Base-by-base conservation (phyloP, 2,797 vertebrate species). In the Uromys caudimaculatus region DNA sequence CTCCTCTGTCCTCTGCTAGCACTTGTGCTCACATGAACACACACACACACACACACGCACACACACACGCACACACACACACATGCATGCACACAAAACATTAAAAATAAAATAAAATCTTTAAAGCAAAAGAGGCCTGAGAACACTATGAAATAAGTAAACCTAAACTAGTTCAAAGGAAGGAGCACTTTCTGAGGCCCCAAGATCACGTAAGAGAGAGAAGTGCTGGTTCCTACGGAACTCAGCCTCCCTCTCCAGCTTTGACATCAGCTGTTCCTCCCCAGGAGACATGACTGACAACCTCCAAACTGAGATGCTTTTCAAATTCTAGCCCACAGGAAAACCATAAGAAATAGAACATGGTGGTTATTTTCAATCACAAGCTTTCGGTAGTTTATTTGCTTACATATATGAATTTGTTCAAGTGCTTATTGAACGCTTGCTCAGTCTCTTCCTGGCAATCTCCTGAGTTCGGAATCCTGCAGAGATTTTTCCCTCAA, bases 301-400 rank as follows among this genome's bases (percentile, higher is more conserved):
- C 41, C 24, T 23, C 75, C 24, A 9, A 84, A 17, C 27, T 54
- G 38, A 64, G 75, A 91, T 10, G 2, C 35, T 90, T 94, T 50
- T 69, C 16, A 54, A 81, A 85, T 91, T 52, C 38, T 56, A 87
- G 27, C 9, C 24, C 3, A 47, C 12, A n/a, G n/a, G 3, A 41
- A 90, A 60, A 82, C 47, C n/a, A 14, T 67, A 50, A 87, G 29
- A 89, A 93, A 85, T 86, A 75, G 60, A 69, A 91, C 79, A 52
- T 3, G 89, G 35, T 35, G 69, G 27, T 77, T 75, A 47, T 54
- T 78, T 89, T 94, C 73, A 96, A 58, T 12, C 77, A 62, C 3
- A 52, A 52, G n/a, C 64, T 86, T 38, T 64, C 23, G 2, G 1
- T 76, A 83, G 58, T 54, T 4, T 44, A 17, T 92, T 67, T 58